These are phyloP conservation scores for Corydoras maculifer DNA, from an alignment of 2,113 vertebrate species.

Conservation along the genomic window DNA sequence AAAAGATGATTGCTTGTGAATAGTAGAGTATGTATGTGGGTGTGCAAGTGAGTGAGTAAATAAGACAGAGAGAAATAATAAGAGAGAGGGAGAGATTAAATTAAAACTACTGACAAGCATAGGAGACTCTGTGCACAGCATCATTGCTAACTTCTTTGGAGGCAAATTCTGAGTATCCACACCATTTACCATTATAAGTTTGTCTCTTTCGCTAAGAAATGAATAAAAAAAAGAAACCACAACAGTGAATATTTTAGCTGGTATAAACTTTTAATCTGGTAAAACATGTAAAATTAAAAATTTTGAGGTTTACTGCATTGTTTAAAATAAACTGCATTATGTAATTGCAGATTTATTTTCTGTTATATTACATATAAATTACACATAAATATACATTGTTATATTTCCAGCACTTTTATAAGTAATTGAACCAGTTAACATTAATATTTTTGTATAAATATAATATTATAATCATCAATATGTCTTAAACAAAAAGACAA, in stretches of 20 bases:
- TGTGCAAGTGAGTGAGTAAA: background rate
- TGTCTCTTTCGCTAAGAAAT: constrained; percentile 57
- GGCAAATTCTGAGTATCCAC: constrained; percentile 45
- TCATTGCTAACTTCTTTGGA: constrained; percentile 53
- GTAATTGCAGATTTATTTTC: no score
- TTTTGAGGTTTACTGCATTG: no score
- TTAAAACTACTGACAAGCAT: constrained; percentile 54
- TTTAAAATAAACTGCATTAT: no score
- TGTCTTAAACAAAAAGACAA: no score
- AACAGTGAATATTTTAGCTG: background rate
- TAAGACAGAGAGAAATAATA: background rate
- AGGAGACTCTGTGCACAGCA: constrained; percentile 45
- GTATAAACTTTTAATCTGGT: background rate
- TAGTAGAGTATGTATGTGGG: no score
- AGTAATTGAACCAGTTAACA: no score
- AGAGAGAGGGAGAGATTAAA: background rate
- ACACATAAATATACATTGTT: no score
- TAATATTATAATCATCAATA: no score
- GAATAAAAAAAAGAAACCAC: background rate
- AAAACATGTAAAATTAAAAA: background rate
- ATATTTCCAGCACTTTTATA: no score
- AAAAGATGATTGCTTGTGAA: no score
- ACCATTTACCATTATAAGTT: constrained; percentile 54
- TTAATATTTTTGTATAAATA: no score
- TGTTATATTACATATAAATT: no score